Evolutionary conservation across 2,797 vertebrate genomes (phyloP).

Genomic region (Etheostoma nigrum): DNA sequence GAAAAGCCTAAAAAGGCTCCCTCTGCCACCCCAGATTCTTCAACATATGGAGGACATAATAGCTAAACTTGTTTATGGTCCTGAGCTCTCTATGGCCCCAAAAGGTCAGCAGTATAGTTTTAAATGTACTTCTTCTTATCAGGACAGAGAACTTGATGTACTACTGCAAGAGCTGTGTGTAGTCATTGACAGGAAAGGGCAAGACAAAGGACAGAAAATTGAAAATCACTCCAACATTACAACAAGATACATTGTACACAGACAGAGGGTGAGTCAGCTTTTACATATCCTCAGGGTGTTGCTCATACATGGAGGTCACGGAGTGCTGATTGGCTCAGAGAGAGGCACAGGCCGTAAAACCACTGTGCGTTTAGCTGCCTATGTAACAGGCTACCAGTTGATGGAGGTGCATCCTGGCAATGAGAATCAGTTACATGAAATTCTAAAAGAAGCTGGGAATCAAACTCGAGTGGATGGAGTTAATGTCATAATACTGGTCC

Average conservation of each 20-base stretch:
- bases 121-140: constrained; percentile 67
- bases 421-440: constrained; percentile 67
- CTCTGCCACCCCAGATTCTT: constrained; percentile 53
- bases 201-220: constrained; percentile 23
- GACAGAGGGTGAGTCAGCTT: constrained; percentile 80
- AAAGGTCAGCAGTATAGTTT: constrained; percentile 37
- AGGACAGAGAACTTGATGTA: constrained; percentile 69
- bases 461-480: constrained; percentile 64
- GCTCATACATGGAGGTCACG: constrained; percentile 85
- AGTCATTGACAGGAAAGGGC: constrained; percentile 55
- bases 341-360: constrained; percentile 86
- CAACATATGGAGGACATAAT: constrained; percentile 51
- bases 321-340: constrained; percentile 77
- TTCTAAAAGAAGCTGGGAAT: constrained; percentile 81
- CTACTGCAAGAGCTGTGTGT: constrained; percentile 74
- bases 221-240: constrained; percentile 12
- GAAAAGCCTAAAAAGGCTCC: neutral
- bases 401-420: constrained; percentile 81
- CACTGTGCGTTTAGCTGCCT: constrained; percentile 81
- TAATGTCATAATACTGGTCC: constrained; percentile 83
- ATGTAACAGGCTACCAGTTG: constrained; percentile 75
- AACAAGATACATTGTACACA: constrained; percentile 69
- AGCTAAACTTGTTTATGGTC: constrained; percentile 76
- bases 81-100: constrained; percentile 61
- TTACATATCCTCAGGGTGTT: constrained; percentile 84